Evolutionary conservation across 2,888 invertebrate genomes (phyloP), one percentile per base, ranked within the genome.

Genomic region (Podotricha telesiphe): DNA sequence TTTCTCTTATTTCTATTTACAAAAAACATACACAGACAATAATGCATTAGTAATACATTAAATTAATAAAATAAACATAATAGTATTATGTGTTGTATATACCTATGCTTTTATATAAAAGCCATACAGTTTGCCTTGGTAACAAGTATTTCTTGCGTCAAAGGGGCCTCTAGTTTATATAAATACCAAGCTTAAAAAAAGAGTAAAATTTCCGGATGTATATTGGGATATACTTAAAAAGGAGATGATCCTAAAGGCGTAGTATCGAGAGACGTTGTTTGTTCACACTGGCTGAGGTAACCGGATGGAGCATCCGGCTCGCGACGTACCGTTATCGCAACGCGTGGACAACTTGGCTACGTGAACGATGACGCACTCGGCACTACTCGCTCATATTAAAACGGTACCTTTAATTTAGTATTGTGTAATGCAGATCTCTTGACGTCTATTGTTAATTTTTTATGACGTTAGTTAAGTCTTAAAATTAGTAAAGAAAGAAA

Each of bases 301-400:
- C 74, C 74, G 73, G 74, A 74, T 71, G 71, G 62, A 53, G 58
- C 68, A 71, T 74, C 74, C 74, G 73, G 68, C 68, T 63, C 65
- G 65, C 40, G 64, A 45, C 67, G 45, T 67, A 67, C 71, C 71
- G 71, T 68, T 71, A 71, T 71, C 71, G 55, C 47, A 17, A 53
- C 70, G 67, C 58, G 68, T 68, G 63, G 62, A 68, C 68, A 66
- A 71, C 68, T 66, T 66, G 56, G 15, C 61, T 62, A 67, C 53
- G 62, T 67, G 67, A 62, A 53, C 67, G 67, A 62, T 67, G 67
- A 67, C 61, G 67, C 61, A 62, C 37, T 67, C 28, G 28, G 6
- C 28, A 28, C 28, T 28, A 67, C 58, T 45, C 34, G 40, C 40
- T 67, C 34, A 67, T 61, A 67, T 40, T 28, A 34, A 2, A 59